Percentiles rank a stretch among this genome's conserved stretches.
These are phyloP conservation scores for Blastobasis lacticolella DNA, from an alignment of 2,888 invertebrate genomes.

Conservation along the genomic window DNA sequence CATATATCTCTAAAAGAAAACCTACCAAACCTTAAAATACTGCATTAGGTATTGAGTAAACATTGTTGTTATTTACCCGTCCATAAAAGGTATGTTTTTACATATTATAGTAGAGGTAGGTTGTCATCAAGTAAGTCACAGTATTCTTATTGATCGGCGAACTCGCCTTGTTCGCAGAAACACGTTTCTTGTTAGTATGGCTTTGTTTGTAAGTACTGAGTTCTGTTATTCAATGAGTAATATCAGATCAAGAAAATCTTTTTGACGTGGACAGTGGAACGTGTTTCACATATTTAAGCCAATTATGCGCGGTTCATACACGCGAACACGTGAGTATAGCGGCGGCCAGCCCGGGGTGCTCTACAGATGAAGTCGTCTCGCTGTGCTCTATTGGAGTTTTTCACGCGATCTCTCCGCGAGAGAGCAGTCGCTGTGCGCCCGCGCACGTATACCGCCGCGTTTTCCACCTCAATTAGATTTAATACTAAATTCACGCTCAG, in stretches of 20 bases:
- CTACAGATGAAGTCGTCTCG: slow-evolving; percentile 28
- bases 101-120: no score
- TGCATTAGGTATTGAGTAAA: no score
- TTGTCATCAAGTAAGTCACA: no score
- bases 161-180: no score
- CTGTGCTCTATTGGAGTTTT: slow-evolving; percentile 60
- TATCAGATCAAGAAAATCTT: slow-evolving; percentile 5
- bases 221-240: slow-evolving; percentile 1
- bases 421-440: slow-evolving; percentile 59
- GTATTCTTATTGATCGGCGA: no score
- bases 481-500: no score
- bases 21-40: no score
- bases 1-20: no score
- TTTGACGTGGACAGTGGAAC: slow-evolving; percentile 2
- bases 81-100: no score
- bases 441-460: slow-evolving; percentile 46
- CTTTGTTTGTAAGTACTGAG: neutral
- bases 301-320: slow-evolving; percentile 7
- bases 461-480: slow-evolving; percentile 9
- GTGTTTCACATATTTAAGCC: slow-evolving; percentile 9
- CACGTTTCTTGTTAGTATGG: no score
- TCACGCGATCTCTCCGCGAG: slow-evolving; percentile 69
- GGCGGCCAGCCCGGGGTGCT: slow-evolving; percentile 6
- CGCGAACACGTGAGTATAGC: slow-evolving; percentile 2
- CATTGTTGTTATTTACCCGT: no score